Conservation (phyloP, 1,140 invertebrate genomes). For the Protaetia brevitarsis region DNA sequence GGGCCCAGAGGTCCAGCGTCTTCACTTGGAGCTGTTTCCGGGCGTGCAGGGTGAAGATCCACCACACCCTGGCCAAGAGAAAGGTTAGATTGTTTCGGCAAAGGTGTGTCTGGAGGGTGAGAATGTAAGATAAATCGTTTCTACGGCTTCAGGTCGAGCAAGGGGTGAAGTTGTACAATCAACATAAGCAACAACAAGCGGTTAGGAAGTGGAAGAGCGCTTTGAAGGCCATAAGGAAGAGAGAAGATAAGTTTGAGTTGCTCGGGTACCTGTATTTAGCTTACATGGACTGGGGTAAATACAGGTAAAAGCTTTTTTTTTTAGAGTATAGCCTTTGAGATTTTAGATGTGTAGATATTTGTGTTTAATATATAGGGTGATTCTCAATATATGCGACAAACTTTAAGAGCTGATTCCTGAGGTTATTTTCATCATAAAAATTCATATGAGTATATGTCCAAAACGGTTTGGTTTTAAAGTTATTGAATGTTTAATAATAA, state of each 20-base stretch:
- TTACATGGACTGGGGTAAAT: conserved; percentile 88
- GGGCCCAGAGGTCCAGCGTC: conserved; percentile 42
- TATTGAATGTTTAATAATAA: no score
- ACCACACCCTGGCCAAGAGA: conserved; percentile 75
- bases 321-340: background rate
- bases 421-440: no score
- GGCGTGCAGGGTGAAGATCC: conserved; percentile 66
- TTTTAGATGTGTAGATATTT: no score
- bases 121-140: background rate
- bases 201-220: conserved; percentile 82
- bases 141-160: conserved; percentile 69
- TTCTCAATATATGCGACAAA: no score
- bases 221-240: conserved; percentile 70
- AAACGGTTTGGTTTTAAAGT: no score
- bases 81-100: conserved; percentile 54
- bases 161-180: conserved; percentile 73
- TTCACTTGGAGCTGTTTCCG: conserved; percentile 67
- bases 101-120: background rate
- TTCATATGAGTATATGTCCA: no score
- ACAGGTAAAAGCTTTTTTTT: conserved; percentile 64
- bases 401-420: no score
- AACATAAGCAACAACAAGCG: conserved; percentile 80
- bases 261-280: conserved; percentile 82
- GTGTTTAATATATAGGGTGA: no score
- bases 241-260: conserved; percentile 76